Base-by-base conservation (phyloP, 1,140 invertebrate genomes). In the Drosophila micromelanica region DNA sequence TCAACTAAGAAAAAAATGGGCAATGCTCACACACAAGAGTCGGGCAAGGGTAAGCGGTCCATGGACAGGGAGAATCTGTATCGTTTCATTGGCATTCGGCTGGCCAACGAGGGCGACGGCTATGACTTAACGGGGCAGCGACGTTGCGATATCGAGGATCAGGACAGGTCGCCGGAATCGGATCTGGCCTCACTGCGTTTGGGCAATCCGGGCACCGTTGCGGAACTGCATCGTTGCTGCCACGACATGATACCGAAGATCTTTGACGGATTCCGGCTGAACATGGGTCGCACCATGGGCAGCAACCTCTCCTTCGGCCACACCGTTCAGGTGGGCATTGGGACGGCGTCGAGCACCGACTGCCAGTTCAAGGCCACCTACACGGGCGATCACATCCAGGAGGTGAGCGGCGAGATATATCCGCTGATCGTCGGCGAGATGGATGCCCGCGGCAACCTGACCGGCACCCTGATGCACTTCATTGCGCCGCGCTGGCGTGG, bases 261-360 rank as follows among this genome's bases (percentile, higher is more conserved):
- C 5, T 76, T 76, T n/a, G 69, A 73, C 3, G 73, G 73, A 8
- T 38, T 76, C 8, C 62, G 48, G 0, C n/a, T 76, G 13, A 65
- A 40, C 5, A 9, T 73, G 0, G 43, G 12, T n/a, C 62, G 38
- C 1, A 0, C 17, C 2, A 2, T 73, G n/a, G 32, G 38, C 52
- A 8, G 20, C n/a, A 9, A n/a, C 15, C 5, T 73, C 9, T n/a
- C 15, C 37, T 4, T 75, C 5, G 73, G 60, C 1, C 73, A 75
- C 2, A 11, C 11, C 1, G 9, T 75, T 45, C 55, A 60, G 1
- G 17, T 71, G 60, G 42, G 42, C 40, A 20, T 9, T 32, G 1
- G 30, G 8, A 43, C 17, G 9, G 17, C 40, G 11, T 17, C 40
- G 11, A 11, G 9, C 11, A 12, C 35, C 9, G 17, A 32, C 8